A percentile compares a stretch with the other conserved stretches of the same genome.
These are phyloP conservation scores for Sebastes schlegelii DNA, from an alignment of 2,113 vertebrate species.

Conservation along the genomic window DNA sequence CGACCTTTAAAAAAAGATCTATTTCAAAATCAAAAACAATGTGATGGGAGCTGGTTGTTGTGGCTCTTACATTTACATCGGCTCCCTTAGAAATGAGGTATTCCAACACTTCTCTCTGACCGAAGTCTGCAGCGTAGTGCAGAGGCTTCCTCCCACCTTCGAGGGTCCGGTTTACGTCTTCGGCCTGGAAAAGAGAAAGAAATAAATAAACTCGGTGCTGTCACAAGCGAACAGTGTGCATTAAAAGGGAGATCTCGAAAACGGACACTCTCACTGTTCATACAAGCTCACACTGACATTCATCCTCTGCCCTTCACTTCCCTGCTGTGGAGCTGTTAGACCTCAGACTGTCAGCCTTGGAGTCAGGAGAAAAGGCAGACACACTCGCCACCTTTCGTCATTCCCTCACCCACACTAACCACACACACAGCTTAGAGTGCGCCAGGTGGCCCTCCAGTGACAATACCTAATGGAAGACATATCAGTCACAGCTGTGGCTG, in stretches of 20 bases:
- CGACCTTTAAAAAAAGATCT: no score
- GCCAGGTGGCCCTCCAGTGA: slow-evolving; percentile 5
- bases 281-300: background rate
- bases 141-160: slow-evolving; percentile 93
- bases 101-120: slow-evolving; percentile 90
- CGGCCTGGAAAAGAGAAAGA: slow-evolving; percentile 81
- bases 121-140: slow-evolving; percentile 94
- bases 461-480: slow-evolving; percentile 15
- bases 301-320: background rate
- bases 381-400: background rate
- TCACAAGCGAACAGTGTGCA: background rate
- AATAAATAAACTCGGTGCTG: background rate
- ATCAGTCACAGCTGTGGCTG: slow-evolving; percentile 20
- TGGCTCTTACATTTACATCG: slow-evolving; percentile 91
- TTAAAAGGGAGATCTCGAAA: background rate
- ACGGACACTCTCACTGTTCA: background rate
- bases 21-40: background rate
- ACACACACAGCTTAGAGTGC: background rate
- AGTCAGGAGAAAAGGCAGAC: slow-evolving; percentile 14
- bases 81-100: slow-evolving; percentile 95
- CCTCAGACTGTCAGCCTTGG: slow-evolving; percentile 5
- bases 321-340: slow-evolving; percentile 2
- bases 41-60: background rate
- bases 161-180: slow-evolving; percentile 93
- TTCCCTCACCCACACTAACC: slow-evolving; percentile 11